Evolutionary conservation across 2,113 vertebrate species (phyloP), one percentile per base, ranked within the genome.

Genomic region (Catagonus wagneri): DNA sequence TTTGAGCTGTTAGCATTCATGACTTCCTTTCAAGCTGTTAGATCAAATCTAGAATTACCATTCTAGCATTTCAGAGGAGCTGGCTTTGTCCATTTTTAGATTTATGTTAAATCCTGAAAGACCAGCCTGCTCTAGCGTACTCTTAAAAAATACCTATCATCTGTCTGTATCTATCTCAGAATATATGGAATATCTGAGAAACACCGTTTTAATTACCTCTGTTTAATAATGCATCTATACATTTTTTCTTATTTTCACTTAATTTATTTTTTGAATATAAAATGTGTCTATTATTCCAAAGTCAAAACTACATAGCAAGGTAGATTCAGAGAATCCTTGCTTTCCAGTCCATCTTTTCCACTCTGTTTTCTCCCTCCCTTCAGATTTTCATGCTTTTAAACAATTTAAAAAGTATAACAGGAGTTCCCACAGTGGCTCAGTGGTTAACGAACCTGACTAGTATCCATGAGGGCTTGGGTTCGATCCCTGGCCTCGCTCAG

Each of bases 1-100:
- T 95, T 69, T 76, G 69, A 84, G 89, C 78, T 87, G 90, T 95
- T 58, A 95, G 50, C 87, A 94, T 95, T 83, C 44, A 75, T 52
- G 13, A 66, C 71, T 78, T 92, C 84, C 86, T 88, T 78, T 60
- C 29, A 89, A 90, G 72, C 61, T 80, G 32, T 92, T 95, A 94
- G 61, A 84, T 29, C 78, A 83, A 93, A 96, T 85, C 68, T 78
- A 96, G 85, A 95, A 96, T 96, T 87, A 94, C 74, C 71, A 75
- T 83, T 39, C 52, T 88, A 79, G 74, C 61, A 83, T 96, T 94
- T 96, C 68, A 85, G 83, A 93, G 52, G 79, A 94, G 34, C 79
- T 72, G 14, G n/a, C 50, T 90, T 69, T 81, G 78, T 91, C 50
- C 90, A 56, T 93, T 85, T 94, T 94, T 63, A 94, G 86, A 75